phyloP scores from a whole-genome alignment of 2,888 invertebrate genomes.

The Aspidiotus rigidus region DNA sequence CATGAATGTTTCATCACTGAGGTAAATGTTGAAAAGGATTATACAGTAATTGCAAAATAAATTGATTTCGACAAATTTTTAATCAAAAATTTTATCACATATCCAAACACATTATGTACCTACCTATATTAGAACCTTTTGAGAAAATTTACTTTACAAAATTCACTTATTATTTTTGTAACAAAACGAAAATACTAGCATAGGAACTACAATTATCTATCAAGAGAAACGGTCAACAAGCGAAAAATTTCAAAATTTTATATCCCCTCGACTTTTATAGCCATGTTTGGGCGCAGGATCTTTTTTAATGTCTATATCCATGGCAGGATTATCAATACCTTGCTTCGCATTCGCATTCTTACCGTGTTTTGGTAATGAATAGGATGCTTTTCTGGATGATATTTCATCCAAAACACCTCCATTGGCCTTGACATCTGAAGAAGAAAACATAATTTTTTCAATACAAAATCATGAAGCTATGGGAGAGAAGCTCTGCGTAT shows the following conservation, averaged over 20 bases:
- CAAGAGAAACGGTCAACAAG: no score
- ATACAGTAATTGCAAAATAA: no score
- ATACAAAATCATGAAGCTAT: background rate
- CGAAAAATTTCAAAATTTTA: background rate
- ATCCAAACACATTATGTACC: no score
- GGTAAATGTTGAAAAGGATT: no score
- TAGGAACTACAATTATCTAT: no score
- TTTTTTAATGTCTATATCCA: conserved; percentile 24
- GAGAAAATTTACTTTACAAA: no score
- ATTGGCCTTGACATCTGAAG: conserved; percentile 33
- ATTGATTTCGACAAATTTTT: no score
- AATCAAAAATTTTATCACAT: no score
- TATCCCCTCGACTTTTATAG: conserved; percentile 21
- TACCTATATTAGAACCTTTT: no score
- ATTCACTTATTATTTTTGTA: conserved; percentile 2
- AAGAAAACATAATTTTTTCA: background rate
- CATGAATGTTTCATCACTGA: no score
- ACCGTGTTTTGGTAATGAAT: conserved; percentile 32
- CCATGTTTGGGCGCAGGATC: conserved; percentile 22
- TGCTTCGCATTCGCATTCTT: conserved; percentile 34
- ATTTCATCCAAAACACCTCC: conserved; percentile 33
- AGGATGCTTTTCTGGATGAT: conserved; percentile 34
- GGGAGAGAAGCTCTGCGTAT: background rate
- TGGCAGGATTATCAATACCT: conserved; percentile 35
- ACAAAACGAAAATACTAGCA: background rate